Base-by-base conservation (phyloP, 2,797 vertebrate species). In the Karalla daura region DNA sequence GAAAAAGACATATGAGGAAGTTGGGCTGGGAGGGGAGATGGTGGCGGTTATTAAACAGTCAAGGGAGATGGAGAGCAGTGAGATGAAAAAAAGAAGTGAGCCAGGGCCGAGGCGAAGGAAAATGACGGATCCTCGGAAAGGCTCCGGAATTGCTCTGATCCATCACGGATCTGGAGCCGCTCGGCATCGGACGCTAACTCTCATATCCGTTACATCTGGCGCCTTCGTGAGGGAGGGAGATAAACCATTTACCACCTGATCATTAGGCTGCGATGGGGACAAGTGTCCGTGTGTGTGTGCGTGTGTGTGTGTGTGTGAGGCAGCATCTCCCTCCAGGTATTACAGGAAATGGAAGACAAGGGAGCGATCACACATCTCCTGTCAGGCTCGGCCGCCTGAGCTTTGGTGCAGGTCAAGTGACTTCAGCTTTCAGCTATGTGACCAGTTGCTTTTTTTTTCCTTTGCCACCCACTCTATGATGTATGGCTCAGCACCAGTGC, bases 171-270 rank as follows among this genome's bases (percentile, higher is more conserved):
- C n/a, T n/a, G 40, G 53, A 40, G 76, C 14, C 32, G 47, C 73
- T 76, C 76, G 60, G 68, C 33, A 14, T 61, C 71, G 36, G 52
- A 71, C 8, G 62, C 72, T 73, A 45, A 75, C 75, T 84, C 87
- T 83, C 30, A 84, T 89, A 86, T 85, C 76, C 75, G 45, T 81
- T 67, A 83, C 75, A 81, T 88, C 76, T 83, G 80, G 74, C 63
- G 67, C 21, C 58, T 78, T 36, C 53, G 54, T 30, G 65, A 67
- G 45, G 43, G 33, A 71, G 61, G 45, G 61, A 24, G 81, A 86
- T 86, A 83, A 87, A 86, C 65, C 66, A 71, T 86, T 86, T 78
- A 86, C 72, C 74, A 69, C 73, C 67, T 61, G 73, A 88, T 85
- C 71, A 25, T 49, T 32, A 5, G 33, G 69, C 70, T 85, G 76